Base-by-base conservation (phyloP, 2,888 invertebrate species). In the Drosophila birchii region DNA sequence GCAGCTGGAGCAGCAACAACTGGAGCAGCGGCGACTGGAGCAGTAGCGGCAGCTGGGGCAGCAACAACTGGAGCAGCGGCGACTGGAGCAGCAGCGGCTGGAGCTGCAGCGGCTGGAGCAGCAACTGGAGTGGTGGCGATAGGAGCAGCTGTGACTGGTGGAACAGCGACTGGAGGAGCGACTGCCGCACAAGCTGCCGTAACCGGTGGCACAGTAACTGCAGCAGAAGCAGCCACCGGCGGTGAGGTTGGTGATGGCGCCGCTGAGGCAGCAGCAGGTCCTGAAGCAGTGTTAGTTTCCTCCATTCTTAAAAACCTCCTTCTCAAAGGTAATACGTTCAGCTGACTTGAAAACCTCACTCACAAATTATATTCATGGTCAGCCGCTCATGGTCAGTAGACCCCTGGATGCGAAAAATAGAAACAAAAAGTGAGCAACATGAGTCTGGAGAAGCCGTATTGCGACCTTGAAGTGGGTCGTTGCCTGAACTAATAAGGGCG, bases 391-490 rank as follows among this genome's bases (percentile, higher is more conserved):
- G 41, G 72, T 45, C 26, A 38, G 18, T 14, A 36, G 39, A 39
- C 23, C 29, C 7, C 73, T 73, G 54, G 34, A 55, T 49, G 18
- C 16, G 26, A 18, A 39, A 14, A 47, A 12, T n/a, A 6, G 4
- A 54, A 44, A 26, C 12, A 12, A 67, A 53, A 51, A 9, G 11
- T 8, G 29, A 29, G 56, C 38, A 18, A 39, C 11, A 41, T n/a
- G n/a, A 36, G 29, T 59, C 5, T 36, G 18, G 29, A 44, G 64
- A 73, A 66, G 56, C 18, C 47, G 66, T 39, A 67, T 55, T 54
- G 26, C 56, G 75, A 36, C 89, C 89, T 76, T 89, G 51, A 43
- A 8, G 29, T 36, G 36, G 68, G 69, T 64, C 69, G 54, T 58
- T 73, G 70, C 26, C 55, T 54, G 20, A 36, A 44, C 29, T 59